Conservation (phyloP, 2,888 invertebrate species). For the Dasysyrphus tricinctus region DNA sequence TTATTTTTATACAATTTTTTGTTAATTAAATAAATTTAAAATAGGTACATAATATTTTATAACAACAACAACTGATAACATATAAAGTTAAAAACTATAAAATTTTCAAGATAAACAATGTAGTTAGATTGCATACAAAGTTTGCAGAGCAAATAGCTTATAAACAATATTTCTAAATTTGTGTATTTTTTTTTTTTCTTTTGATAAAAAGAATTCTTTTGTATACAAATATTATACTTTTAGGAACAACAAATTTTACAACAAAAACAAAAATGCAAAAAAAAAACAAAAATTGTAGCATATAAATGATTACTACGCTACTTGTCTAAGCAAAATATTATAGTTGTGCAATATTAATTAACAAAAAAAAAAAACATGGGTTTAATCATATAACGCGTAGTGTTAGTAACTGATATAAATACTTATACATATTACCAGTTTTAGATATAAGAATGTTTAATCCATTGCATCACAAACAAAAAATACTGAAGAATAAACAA, state of each 20-base stretch:
- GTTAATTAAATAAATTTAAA: background rate
- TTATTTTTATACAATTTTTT: background rate
- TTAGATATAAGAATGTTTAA: slow-evolving; percentile 49
- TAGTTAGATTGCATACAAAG: slow-evolving; percentile 37
- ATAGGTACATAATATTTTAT: background rate
- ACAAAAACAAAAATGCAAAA: slow-evolving; percentile 7
- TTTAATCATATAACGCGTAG: slow-evolving; percentile 41
- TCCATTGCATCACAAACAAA: slow-evolving; percentile 33
- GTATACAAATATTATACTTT: slow-evolving; percentile 41
- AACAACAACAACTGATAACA: slow-evolving; percentile 17
- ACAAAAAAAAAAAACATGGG: slow-evolving; percentile 8
- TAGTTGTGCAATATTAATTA: slow-evolving; percentile 53
- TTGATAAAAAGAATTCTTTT: slow-evolving; percentile 35
- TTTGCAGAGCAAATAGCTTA: slow-evolving; percentile 25
- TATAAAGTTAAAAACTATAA: slow-evolving; percentile 1
- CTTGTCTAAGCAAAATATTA: background rate
- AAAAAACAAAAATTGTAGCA: background rate
- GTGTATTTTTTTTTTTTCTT: slow-evolving; percentile 15
- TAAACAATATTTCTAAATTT: slow-evolving; percentile 20
- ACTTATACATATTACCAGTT: slow-evolving; percentile 34
- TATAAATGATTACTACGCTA: slow-evolving; percentile 24
- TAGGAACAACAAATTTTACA: slow-evolving; percentile 57
- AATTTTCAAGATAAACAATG: background rate
- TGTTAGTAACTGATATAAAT: slow-evolving; percentile 51
- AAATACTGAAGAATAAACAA: background rate